These are phyloP conservation scores for Selenia dentaria DNA, from an alignment of 2,888 invertebrate genomes.

Conservation along the genomic window DNA sequence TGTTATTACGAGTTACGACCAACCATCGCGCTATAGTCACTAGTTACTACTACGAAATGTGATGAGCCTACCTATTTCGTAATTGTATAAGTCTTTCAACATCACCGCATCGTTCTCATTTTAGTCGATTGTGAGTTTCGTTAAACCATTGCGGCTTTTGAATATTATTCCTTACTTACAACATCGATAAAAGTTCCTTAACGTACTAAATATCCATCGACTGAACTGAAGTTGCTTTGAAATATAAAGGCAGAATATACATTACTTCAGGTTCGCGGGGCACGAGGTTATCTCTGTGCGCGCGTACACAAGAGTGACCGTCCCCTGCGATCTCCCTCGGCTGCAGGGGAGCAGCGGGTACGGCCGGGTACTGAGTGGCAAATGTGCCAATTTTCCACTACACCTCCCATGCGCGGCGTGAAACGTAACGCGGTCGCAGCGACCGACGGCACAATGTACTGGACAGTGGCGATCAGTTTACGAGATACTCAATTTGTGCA, in stretches of 20 bases:
- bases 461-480: background rate
- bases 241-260: background rate
- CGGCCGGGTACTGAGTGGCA: background rate
- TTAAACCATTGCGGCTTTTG: no score
- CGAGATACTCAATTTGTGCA: slow-evolving; percentile 3
- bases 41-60: no score
- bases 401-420: slow-evolving; percentile 6
- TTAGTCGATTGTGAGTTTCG: no score
- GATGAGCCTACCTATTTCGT: no score
- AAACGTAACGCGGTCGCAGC: background rate
- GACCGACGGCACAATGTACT: background rate
- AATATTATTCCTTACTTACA: no score
- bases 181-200: no score
- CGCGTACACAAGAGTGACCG: slow-evolving; percentile 17
- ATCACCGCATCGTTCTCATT: no score
- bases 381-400: slow-evolving; percentile 17
- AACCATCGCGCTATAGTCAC: no score
- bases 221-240: background rate
- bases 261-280: slow-evolving; percentile 6
- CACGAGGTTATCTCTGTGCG: slow-evolving; percentile 15
- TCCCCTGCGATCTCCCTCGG: slow-evolving; percentile 1
- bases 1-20: no score
- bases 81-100: no score
- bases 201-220: no score
- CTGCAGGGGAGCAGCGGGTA: background rate